Evolutionary conservation across 1,140 invertebrate genomes (phyloP), one percentile per base, ranked within the genome.

Genomic region (Halictus rubicundus): DNA sequence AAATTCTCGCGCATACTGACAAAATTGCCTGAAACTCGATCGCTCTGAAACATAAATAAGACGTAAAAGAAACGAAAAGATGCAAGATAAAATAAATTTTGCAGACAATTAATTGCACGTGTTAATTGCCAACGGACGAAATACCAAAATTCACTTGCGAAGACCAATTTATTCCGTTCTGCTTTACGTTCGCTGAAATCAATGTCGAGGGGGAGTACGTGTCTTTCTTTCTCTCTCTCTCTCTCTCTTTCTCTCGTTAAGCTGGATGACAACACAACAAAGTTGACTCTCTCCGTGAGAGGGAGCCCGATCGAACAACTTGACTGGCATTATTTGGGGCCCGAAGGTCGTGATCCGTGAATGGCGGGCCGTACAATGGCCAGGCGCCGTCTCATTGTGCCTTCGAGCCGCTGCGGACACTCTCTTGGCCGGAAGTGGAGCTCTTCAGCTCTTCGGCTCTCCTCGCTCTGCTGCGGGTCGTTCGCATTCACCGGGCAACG

Each of bases 201-300:
- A 14, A 14, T 14, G 42, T 12, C 42, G 42, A 10, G 42, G 42
- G 42, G 42, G 42, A 46, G 42, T 46, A 12, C 32, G 1, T 52
- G 64, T 74, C 74, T 63, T 9, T 27, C 63, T 64, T 64, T 80
- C 74, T 68, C 68, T 85, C 84, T 52, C 68, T 74, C 74, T 63
- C 23, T 27, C 63, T 64, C 68, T 80, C 74, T 68, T 64, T 85
- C 84, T 81, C 83, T 86, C 80, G 83, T 86, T 85, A 86, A 69
- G 8, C 80, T 14, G 80, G 60, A 73, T 77, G 80, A 85, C 84
- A 72, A 42, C 49, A 76, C 72, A 77, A 82, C 68, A 71, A 75
- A 75, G 79, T 78, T 16, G 14, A 21, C 49, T 19, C 14, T 63
- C 19, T n/a, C 21, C n/a, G 72, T 23, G 68, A 68, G 39, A 68